phyloP scores from a whole-genome alignment of 2,888 invertebrate species.

The Macrosoma leucophasiata region DNA sequence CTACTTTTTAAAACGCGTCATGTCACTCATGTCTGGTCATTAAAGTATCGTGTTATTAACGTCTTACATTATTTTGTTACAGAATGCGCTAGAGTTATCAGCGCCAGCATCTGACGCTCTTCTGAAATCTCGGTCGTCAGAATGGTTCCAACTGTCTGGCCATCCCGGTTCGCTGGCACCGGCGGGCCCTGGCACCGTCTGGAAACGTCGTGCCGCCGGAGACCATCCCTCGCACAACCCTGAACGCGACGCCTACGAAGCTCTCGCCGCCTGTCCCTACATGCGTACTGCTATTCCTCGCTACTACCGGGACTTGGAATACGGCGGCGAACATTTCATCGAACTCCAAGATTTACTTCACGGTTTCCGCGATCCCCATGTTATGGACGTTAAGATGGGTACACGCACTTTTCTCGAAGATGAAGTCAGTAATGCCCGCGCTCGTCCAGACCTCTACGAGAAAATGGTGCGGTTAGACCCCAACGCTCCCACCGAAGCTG shows the following conservation, averaged over 20 bases:
- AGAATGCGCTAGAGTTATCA: constrained; percentile 94
- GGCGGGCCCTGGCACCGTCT: constrained; percentile 94
- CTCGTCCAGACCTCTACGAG: constrained; percentile 91
- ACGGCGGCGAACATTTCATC: constrained; percentile 89
- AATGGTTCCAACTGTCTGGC: constrained; percentile 95
- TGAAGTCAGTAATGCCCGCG: constrained; percentile 91
- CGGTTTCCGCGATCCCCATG: constrained; percentile 92
- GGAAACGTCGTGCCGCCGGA: constrained; percentile 88
- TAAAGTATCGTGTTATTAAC: constrained; percentile 22
- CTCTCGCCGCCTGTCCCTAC: constrained; percentile 83
- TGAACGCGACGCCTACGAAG: constrained; percentile 87
- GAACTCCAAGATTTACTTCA: constrained; percentile 96
- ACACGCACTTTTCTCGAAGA: constrained; percentile 96
- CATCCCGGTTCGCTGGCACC: constrained; percentile 95
- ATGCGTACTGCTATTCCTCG: constrained; percentile 85
- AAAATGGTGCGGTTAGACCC: constrained; percentile 97
- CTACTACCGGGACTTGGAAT: constrained; percentile 89
- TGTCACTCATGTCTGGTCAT: no score
- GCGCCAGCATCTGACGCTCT: constrained; percentile 93
- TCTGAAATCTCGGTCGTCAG: constrained; percentile 80
- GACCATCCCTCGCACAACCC: constrained; percentile 83
- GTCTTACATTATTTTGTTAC: constrained; percentile 56
- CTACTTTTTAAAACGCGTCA: no score
- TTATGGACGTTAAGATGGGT: constrained; percentile 99
- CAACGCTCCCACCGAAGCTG: constrained; percentile 88